Percentiles rank a stretch among this genome's conserved stretches.
These are phyloP conservation scores for Mormyrops attenuatus DNA, from an alignment of 2,797 vertebrate genomes.

Conservation along the genomic window DNA sequence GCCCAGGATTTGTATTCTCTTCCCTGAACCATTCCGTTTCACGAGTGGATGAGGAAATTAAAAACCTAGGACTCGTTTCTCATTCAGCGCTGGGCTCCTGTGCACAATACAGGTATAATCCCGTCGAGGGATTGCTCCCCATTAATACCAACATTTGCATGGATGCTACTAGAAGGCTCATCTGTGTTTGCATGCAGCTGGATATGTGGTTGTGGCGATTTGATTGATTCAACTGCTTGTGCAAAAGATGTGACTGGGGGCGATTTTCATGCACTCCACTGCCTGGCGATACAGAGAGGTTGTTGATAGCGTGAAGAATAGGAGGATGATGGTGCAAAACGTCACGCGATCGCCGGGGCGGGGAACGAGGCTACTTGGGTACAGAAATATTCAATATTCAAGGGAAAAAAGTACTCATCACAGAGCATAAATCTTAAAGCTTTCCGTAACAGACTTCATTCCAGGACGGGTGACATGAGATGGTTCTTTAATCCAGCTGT, in stretches of 20 bases:
- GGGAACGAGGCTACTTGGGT: background rate
- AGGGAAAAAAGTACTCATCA: background rate
- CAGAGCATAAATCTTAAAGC: background rate
- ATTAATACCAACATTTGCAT: conserved; percentile 12
- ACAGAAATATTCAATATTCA: background rate
- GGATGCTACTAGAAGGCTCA: background rate
- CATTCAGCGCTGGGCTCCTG: background rate
- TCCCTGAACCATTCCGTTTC: background rate
- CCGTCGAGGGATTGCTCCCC: background rate
- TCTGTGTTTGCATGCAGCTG: background rate
- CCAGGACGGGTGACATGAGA: background rate
- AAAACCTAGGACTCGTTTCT: conserved; percentile 7
- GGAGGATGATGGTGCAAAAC: background rate
- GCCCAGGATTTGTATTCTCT: background rate
- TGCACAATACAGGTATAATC: background rate
- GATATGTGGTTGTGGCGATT: background rate
- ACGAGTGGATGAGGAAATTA: conserved; percentile 4
- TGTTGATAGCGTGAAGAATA: background rate
- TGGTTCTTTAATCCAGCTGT: background rate
- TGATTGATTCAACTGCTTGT: background rate
- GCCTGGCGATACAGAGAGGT: background rate
- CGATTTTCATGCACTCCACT: background rate
- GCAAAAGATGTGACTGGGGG: background rate
- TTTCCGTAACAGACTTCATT: background rate
- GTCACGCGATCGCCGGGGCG: background rate